A percentile compares a stretch with the other conserved stretches of the same genome.
Conservation (phyloP, 1,140 invertebrate species). For the Daktulosphaira vitifoliae region DNA sequence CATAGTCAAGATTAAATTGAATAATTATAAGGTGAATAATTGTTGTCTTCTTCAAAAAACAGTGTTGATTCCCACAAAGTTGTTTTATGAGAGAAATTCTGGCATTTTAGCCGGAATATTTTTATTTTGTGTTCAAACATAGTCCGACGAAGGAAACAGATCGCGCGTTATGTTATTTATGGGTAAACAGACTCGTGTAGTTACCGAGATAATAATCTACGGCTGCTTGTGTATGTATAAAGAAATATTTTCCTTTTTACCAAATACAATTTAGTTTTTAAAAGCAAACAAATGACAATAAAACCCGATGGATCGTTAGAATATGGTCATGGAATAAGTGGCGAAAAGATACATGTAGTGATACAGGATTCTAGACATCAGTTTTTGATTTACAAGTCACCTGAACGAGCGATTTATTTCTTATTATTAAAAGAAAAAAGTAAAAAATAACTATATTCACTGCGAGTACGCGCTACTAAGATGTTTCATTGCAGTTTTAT, state of each 20-base stretch:
- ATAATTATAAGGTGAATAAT: too few species aligned
- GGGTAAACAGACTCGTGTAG: not conserved
- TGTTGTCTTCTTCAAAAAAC: too few species aligned
- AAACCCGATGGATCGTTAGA: not conserved
- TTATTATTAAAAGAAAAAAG: not conserved
- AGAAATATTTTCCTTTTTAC: not conserved
- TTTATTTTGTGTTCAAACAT: not conserved
- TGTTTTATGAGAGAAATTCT: too few species aligned
- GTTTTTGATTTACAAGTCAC: slow-evolving; percentile 9
- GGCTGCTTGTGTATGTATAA: not conserved
- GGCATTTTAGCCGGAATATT: too few species aligned
- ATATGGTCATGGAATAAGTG: not conserved
- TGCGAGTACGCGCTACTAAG: too few species aligned
- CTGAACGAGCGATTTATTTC: not conserved
- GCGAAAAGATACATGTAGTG: slow-evolving; percentile 7
- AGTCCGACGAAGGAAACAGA: not conserved
- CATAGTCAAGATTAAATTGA: too few species aligned
- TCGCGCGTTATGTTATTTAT: not conserved
- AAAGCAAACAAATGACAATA: not conserved
- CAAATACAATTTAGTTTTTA: slow-evolving; percentile 24
- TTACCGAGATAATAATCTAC: slow-evolving; percentile 19
- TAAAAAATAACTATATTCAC: not conserved
- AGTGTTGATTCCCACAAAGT: too few species aligned
- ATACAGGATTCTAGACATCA: slow-evolving; percentile 23
- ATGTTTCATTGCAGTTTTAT: too few species aligned